Base-by-base conservation (phyloP, 2,888 invertebrate genomes). In the Chloroclystis v-ata region DNA sequence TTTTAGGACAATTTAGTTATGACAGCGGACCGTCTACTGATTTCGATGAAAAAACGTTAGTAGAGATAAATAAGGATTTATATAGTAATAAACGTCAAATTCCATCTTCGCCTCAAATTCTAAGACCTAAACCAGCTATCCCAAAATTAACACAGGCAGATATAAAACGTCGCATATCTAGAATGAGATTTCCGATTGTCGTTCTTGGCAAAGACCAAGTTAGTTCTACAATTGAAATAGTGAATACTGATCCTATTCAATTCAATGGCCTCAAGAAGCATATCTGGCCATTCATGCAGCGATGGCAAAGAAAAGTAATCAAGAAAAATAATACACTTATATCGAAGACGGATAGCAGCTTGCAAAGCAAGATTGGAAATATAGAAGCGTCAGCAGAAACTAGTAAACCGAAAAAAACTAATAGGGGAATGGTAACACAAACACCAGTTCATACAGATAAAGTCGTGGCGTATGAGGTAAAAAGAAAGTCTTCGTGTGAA, bases 211-310 rank as follows among this genome's bases (percentile, higher is more conserved):
- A 71, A 62, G 82, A 85, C 49, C 73, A 82, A 60, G 42, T 81
- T 5, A 73, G 70, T 56, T 70, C 75, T 10, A 53, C 49, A 4
- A 43, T 47, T 54, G 50, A 67, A 56, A 62, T 80, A 20, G 33
- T 44, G 24, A 56, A 72, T 47, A 57, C 61, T 52, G 72, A 75
- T 24, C 54, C 66, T 25, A 65, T 71, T 1, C 82, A 86, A 49
- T 82, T 82, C 47, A 37, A 63, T 37, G 81, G 79, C 1, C 62
- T 82, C 55, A 66, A 78, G 37, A 54, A 75, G 48, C 70, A 75
- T 11, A 69, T 82, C 41, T 84, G 84, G 84, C 85, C 83, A 12
- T 85, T 75, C 60, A 85, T 85, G 85, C 29, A 58, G 11, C 62
- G 68, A 13, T 84, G 85, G 84, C 51, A 49, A 45, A 47, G 49